phyloP scores from a whole-genome alignment of 1,140 invertebrate species.

The Vanessa atalanta region DNA sequence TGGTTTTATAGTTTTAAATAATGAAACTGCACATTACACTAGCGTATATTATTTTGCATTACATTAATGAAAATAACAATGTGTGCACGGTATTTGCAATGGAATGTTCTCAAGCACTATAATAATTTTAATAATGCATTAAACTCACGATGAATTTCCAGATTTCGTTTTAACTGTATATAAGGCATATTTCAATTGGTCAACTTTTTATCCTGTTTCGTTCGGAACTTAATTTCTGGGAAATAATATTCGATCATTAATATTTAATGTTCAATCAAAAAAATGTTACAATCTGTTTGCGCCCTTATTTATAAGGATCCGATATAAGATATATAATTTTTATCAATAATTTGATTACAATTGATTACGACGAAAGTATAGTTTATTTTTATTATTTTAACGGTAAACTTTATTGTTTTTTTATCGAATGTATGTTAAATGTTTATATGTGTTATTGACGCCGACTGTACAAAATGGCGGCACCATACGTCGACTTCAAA shows the following conservation, averaged over 20 bases:
- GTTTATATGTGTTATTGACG: conserved; percentile 1
- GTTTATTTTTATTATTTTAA: too few relatives aligned
- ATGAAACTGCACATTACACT: neutral
- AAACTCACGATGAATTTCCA: neutral
- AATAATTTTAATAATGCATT: conserved; percentile 12
- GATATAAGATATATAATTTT: too few relatives aligned
- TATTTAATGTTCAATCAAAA: too few relatives aligned
- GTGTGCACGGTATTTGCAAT: neutral
- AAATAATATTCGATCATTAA: too few relatives aligned
- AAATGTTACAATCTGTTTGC: neutral
- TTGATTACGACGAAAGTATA: too few relatives aligned
- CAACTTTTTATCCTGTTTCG: too few relatives aligned
- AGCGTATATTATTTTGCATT: conserved; percentile 3
- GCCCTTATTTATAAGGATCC: neutral
- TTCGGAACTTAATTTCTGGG: too few relatives aligned
- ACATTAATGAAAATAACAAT: conserved; percentile 13
- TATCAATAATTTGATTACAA: too few relatives aligned
- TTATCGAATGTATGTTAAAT: neutral
- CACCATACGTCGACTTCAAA: conserved; percentile 45
- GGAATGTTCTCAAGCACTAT: neutral
- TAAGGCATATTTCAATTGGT: too few relatives aligned
- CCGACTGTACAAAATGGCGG: conserved; percentile 5
- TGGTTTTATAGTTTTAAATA: neutral
- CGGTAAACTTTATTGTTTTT: neutral
- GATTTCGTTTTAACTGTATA: neutral